Evolutionary conservation across 2,113 vertebrate genomes (phyloP).

Genomic region (Terrapene triunguis): DNA sequence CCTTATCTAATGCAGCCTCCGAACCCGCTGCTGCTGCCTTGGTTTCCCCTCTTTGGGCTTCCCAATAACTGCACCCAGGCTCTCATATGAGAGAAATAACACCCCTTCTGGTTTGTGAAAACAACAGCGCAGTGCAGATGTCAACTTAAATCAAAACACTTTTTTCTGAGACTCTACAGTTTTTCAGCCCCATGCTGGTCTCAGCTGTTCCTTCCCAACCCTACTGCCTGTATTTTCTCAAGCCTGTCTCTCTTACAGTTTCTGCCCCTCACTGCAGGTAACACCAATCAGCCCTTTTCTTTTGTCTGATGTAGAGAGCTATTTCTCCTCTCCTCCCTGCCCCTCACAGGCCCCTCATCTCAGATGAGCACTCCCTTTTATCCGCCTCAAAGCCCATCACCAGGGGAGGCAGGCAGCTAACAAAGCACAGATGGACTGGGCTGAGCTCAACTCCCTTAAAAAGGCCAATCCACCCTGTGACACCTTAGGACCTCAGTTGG

Average conservation of each 20-base stretch:
- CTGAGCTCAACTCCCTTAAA: neutral
- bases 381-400: neutral
- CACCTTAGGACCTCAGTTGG: neutral
- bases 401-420: neutral
- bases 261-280: neutral
- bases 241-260: neutral
- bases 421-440: neutral
- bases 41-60: neutral
- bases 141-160: neutral
- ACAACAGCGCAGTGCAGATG: neutral
- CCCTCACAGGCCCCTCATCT: neutral
- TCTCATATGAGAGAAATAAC: neutral
- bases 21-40: neutral
- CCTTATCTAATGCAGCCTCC: fast-evolving
- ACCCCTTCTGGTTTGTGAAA: neutral
- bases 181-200: neutral
- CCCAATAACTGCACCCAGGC: neutral
- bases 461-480: neutral
- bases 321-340: neutral
- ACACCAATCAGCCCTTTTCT: neutral
- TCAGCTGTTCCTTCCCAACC: neutral
- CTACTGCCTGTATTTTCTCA: neutral
- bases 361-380: neutral
- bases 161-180: neutral
- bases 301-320: neutral